These are phyloP conservation scores for Halichondria panicea DNA, from an alignment of 37 sponge, comb jelly and placozoan species.

Conservation along the genomic window DNA sequence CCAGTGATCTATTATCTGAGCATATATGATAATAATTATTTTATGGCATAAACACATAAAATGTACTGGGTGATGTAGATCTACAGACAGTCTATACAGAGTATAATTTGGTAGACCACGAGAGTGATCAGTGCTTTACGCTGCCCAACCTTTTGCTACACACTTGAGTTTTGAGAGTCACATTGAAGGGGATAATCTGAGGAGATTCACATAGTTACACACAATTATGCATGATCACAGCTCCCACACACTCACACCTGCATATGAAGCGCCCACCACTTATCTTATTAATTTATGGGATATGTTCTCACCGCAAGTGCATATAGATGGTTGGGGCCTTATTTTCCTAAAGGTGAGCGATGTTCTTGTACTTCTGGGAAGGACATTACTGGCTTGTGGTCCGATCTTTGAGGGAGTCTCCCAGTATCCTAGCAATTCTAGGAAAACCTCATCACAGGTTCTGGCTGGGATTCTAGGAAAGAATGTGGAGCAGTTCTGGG, in stretches of 20 bases:
- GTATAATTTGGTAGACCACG: no score
- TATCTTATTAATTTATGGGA: background rate
- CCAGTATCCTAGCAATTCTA: conserved; percentile 11
- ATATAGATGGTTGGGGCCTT: conserved; percentile 36
- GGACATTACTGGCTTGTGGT: background rate
- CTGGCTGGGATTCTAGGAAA: conserved; percentile 58
- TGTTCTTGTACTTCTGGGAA: conserved; percentile 50
- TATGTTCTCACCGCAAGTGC: conserved; percentile 19
- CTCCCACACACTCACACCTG: no score
- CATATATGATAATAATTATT: no score
- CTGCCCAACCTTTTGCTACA: no score
- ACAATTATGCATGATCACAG: no score
- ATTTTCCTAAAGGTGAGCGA: conserved; percentile 79
- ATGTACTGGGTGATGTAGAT: no score
- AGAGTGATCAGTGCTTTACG: no score
- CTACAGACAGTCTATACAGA: no score
- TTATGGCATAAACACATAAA: no score
- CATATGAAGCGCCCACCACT: background rate
- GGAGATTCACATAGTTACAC: no score
- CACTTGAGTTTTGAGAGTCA: conserved; percentile 29
- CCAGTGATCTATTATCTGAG: no score
- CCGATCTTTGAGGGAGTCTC: background rate
- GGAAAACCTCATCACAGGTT: conserved; percentile 47
- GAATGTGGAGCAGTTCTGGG: background rate
- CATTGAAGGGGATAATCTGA: conserved; percentile 38